Conservation (phyloP, 2,888 invertebrate genomes). For the Mythimna lalbum region DNA sequence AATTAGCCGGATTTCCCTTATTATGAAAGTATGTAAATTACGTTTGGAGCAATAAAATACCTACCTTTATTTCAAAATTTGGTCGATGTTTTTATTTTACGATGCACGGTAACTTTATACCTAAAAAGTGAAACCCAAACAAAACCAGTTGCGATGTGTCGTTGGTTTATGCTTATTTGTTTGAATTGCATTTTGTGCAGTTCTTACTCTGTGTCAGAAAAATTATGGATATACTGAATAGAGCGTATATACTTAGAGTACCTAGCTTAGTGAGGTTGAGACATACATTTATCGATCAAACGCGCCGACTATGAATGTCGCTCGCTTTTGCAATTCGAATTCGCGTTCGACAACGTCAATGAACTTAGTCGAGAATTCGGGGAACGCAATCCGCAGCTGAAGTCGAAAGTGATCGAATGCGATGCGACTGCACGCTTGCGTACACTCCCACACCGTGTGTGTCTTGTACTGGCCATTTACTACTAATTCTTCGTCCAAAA, state of each 20-base stretch:
- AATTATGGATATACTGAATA: slow-evolving; percentile 17
- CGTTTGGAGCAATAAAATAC: slow-evolving; percentile 64
- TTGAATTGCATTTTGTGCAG: slow-evolving; percentile 27
- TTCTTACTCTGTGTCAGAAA: neutral
- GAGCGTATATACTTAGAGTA: slow-evolving; percentile 24
- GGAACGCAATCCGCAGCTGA: slow-evolving; percentile 61
- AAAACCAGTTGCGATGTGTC: slow-evolving; percentile 41
- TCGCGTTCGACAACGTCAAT: slow-evolving; percentile 66
- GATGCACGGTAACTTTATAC: slow-evolving; percentile 53
- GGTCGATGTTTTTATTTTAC: slow-evolving; percentile 45
- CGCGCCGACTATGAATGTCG: slow-evolving; percentile 44
- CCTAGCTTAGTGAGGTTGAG: slow-evolving; percentile 5
- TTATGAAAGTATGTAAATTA: slow-evolving; percentile 74
- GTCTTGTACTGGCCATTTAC: slow-evolving; percentile 75
- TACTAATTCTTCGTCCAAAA: slow-evolving; percentile 84
- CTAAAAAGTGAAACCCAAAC: slow-evolving; percentile 47
- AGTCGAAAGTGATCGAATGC: slow-evolving; percentile 68
- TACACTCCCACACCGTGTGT: slow-evolving; percentile 72
- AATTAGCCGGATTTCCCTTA: slow-evolving; percentile 78
- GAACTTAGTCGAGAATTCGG: slow-evolving; percentile 67
- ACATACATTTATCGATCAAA: slow-evolving; percentile 65
- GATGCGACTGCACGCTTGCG: slow-evolving; percentile 57
- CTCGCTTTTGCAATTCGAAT: slow-evolving; percentile 59
- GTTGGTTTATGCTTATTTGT: slow-evolving; percentile 43
- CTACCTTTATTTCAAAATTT: slow-evolving; percentile 41